phyloP scores from a whole-genome alignment of 2,888 invertebrate species.

The Emesis russula region DNA sequence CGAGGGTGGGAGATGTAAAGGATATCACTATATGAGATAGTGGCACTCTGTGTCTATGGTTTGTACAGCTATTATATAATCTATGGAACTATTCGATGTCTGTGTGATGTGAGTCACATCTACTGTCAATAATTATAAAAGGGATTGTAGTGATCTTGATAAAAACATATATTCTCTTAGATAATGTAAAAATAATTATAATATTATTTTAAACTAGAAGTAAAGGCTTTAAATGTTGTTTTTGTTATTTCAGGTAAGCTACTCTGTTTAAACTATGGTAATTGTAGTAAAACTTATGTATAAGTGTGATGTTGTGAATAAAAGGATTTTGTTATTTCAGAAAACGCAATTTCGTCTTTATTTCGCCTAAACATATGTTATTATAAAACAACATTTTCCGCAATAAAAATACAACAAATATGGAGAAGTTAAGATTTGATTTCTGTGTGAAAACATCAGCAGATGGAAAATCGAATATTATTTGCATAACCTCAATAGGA shows the following conservation, averaged over 20 bases:
- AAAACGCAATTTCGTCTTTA: background rate
- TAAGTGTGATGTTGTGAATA: background rate
- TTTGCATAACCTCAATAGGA: background rate
- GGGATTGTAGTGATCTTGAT: background rate
- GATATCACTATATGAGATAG: no score
- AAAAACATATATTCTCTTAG: background rate
- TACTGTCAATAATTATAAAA: background rate
- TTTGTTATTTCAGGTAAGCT: conserved; percentile 18
- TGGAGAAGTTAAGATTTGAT: conserved; percentile 15
- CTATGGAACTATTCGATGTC: no score
- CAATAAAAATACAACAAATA: background rate
- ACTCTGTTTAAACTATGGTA: background rate
- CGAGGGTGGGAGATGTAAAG: no score
- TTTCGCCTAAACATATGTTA: background rate
- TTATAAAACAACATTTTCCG: conserved; percentile 12
- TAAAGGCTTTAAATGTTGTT: conserved; percentile 12
- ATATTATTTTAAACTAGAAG: background rate
- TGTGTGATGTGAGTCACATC: background rate
- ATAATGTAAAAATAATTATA: background rate
- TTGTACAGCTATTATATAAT: no score
- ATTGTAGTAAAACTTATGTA: background rate
- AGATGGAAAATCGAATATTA: background rate
- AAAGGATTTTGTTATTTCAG: background rate
- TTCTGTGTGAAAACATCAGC: conserved; percentile 9
- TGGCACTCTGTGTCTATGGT: no score